Percentiles rank a stretch among this genome's conserved stretches.
Evolutionary conservation across 2,888 invertebrate species (phyloP).

Genomic region (Torymus tubicola): DNA sequence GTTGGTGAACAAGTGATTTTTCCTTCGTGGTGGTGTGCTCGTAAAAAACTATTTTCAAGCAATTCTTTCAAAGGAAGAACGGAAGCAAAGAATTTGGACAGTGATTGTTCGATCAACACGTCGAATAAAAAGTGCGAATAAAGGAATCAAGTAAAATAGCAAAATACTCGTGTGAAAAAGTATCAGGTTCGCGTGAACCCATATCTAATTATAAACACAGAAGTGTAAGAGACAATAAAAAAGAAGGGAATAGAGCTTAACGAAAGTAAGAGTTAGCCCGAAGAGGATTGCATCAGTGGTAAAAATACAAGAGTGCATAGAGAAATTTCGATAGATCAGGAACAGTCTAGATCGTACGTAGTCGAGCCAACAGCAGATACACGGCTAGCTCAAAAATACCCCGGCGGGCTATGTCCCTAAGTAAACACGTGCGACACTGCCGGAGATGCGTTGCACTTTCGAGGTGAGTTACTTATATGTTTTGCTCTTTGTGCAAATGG

Average conservation of each 20-base stretch:
- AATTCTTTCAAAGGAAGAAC: too few species aligned
- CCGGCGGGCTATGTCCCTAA: constrained; percentile 70
- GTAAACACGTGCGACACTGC: constrained; percentile 72
- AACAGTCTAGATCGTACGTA: constrained; percentile 28
- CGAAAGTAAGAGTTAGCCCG: neutral
- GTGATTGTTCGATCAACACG: too few species aligned
- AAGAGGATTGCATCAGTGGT: constrained; percentile 26
- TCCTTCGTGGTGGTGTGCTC: too few species aligned
- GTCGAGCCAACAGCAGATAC: constrained; percentile 1
- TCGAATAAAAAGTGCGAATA: too few species aligned
- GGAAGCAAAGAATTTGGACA: too few species aligned
- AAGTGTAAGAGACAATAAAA: neutral
- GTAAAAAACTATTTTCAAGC: too few species aligned
- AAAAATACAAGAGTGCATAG: constrained; percentile 21
- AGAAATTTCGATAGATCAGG: constrained; percentile 29
- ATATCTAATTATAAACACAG: neutral
- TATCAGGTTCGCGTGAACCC: too few species aligned
- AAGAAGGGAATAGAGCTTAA: neutral
- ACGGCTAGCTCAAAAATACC: constrained; percentile 28
- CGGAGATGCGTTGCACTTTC: constrained; percentile 70
- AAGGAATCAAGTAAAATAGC: too few species aligned
- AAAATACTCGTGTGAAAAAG: too few species aligned
- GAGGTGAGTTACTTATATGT: constrained; percentile 61
- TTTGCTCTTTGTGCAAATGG: neutral
- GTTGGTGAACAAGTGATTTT: too few species aligned